These are phyloP conservation scores for Lota lota DNA, from an alignment of 2,113 vertebrate species.

Conservation along the genomic window DNA sequence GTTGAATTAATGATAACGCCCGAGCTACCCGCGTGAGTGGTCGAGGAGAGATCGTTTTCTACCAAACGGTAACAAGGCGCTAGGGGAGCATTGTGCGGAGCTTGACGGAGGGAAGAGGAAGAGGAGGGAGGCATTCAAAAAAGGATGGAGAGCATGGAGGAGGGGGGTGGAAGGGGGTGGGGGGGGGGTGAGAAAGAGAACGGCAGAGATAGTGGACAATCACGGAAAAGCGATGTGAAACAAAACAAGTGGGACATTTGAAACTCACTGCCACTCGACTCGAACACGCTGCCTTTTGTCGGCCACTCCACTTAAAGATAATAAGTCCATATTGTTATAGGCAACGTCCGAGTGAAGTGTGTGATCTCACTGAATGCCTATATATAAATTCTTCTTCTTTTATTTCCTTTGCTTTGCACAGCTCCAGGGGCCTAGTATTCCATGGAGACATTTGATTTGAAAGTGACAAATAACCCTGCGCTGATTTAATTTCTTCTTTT, in stretches of 20 bases:
- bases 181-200: neutral
- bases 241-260: conserved; percentile 21
- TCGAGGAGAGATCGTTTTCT: conserved; percentile 66
- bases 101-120: conserved; percentile 32
- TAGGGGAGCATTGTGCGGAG: conserved; percentile 81
- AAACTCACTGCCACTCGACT: neutral
- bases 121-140: neutral
- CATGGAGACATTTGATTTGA: conserved; percentile 17
- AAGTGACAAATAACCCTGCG: conserved; percentile 9
- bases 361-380: conserved; percentile 38
- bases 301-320: no score
- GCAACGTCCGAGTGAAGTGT: conserved; percentile 14
- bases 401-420: conserved; percentile 37
- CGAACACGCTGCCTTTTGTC: neutral
- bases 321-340: no score
- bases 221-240: conserved; percentile 66
- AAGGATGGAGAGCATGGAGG: neutral
- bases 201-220: conserved; percentile 62
- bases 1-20: conserved; percentile 85
- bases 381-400: conserved; percentile 3
- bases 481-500: conserved; percentile 8
- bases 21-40: conserved; percentile 30
- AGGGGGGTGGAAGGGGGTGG: conserved; percentile 23
- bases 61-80: conserved; percentile 93
- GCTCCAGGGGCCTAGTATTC: conserved; percentile 29